Percentiles rank a stretch among this genome's conserved stretches.
Conservation (phyloP, 1,140 invertebrate genomes). For the Drosophila virilis region DNA sequence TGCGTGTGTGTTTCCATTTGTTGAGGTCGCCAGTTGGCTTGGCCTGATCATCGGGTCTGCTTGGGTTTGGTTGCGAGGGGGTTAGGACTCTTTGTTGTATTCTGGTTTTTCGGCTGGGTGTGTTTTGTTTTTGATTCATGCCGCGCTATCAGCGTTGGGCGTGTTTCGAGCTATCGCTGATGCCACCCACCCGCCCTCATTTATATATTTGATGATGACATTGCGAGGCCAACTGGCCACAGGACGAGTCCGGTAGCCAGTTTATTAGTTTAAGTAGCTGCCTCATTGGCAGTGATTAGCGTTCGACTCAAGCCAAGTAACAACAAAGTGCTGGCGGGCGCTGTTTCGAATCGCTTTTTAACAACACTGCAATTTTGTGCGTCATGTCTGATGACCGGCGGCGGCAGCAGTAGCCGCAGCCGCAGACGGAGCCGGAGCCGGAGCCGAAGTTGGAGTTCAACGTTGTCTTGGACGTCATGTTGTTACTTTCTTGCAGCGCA, state of each 20-base stretch:
- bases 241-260: slow-evolving; percentile 29
- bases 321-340: slow-evolving; percentile 51
- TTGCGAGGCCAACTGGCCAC: slow-evolving; percentile 42
- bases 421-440: neutral
- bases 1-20: slow-evolving; percentile 77
- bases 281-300: slow-evolving; percentile 75
- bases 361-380: slow-evolving; percentile 69
- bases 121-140: slow-evolving; percentile 79
- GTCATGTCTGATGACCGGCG: slow-evolving; percentile 21
- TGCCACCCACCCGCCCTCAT: neutral
- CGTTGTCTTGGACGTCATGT: slow-evolving; percentile 69
- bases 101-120: slow-evolving; percentile 49
- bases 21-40: slow-evolving; percentile 18
- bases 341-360: slow-evolving; percentile 73
- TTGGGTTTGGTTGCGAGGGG: neutral
- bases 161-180: slow-evolving; percentile 50
- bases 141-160: slow-evolving; percentile 71
- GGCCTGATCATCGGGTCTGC: slow-evolving; percentile 2
- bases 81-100: slow-evolving; percentile 10
- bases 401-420: neutral
- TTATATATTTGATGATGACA: slow-evolving; percentile 69
- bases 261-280: slow-evolving; percentile 80
- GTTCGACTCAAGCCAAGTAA: neutral
- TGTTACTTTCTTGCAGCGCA: slow-evolving; percentile 76
- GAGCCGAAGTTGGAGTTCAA: slow-evolving; percentile 2